Conservation (phyloP, 1,140 invertebrate genomes). For the Drosophila pseudoobscura region DNA sequence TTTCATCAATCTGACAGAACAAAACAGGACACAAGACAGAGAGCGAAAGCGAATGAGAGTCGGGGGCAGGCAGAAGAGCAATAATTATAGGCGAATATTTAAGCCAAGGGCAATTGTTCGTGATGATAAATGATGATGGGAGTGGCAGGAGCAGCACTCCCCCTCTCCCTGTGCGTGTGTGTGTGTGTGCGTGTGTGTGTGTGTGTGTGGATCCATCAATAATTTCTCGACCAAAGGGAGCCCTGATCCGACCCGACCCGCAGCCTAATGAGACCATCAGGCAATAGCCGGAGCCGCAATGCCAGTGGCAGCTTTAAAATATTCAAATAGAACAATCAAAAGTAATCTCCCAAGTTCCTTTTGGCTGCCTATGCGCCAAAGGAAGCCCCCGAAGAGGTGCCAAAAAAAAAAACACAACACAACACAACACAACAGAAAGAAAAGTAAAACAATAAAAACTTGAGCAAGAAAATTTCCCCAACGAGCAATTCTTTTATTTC, state of each 20-base stretch:
- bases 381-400: slow-evolving; percentile 42
- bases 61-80: slow-evolving; percentile 19
- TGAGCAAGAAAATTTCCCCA: slow-evolving; percentile 73
- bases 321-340: slow-evolving; percentile 54
- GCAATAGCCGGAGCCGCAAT: slow-evolving; percentile 14
- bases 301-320: slow-evolving; percentile 22
- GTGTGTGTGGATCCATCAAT: slow-evolving; percentile 52
- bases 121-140: slow-evolving; percentile 55
- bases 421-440: not conserved
- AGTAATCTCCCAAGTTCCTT: slow-evolving; percentile 59
- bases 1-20: slow-evolving; percentile 54
- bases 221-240: slow-evolving; percentile 34
- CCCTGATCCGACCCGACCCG: not conserved
- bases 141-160: not conserved
- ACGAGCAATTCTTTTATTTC: slow-evolving; percentile 62
- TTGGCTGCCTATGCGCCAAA: slow-evolving; percentile 6
- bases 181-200: slow-evolving; percentile 3
- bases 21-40: not conserved
- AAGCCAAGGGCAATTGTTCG: slow-evolving; percentile 45
- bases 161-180: not conserved
- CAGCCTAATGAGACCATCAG: slow-evolving; percentile 63
- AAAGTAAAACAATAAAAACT: slow-evolving; percentile 61
- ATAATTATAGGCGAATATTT: slow-evolving; percentile 43
- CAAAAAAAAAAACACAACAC: slow-evolving; percentile 36
- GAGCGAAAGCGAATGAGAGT: slow-evolving; percentile 4